Evolutionary conservation across 1,140 invertebrate genomes (phyloP).

Genomic region (Hyposmocoma kahamanoa): DNA sequence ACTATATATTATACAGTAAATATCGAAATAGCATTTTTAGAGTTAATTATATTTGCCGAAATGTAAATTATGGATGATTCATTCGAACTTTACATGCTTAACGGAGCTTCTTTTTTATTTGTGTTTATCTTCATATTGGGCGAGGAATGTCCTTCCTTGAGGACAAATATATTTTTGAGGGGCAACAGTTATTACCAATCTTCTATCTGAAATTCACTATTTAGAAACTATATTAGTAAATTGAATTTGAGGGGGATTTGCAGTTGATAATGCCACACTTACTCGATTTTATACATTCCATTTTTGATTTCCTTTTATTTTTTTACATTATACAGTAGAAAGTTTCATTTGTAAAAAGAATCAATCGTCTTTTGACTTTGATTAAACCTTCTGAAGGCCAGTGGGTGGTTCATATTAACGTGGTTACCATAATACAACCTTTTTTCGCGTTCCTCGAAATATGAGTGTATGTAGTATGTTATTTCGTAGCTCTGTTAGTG

Average conservation of each 20-base stretch:
- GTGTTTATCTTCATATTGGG: conserved; percentile 70
- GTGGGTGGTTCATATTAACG: too few species aligned
- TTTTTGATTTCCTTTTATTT: conserved; percentile 81
- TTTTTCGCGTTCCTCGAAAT: too few species aligned
- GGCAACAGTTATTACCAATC: conserved; percentile 82
- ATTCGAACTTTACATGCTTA: conserved; percentile 75
- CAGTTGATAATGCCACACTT: conserved; percentile 80
- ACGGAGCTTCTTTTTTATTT: conserved; percentile 75
- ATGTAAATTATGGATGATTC: conserved; percentile 75
- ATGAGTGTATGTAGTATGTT: too few species aligned
- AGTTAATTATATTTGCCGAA: conserved; percentile 65
- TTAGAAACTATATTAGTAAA: conserved; percentile 75
- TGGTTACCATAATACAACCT: too few species aligned
- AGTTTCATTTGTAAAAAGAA: too few species aligned
- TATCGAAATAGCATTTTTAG: conserved; percentile 74
- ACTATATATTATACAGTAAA: conserved; percentile 76
- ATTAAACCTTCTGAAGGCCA: too few species aligned
- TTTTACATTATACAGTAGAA: too few species aligned
- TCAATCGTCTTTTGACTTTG: too few species aligned
- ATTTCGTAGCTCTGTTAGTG: too few species aligned
- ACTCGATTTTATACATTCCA: conserved; percentile 83
- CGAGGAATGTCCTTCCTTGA: conserved; percentile 78
- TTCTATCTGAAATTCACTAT: conserved; percentile 80
- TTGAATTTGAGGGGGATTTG: conserved; percentile 82
- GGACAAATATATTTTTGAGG: conserved; percentile 84